Percentiles rank a stretch among this genome's conserved stretches.
Evolutionary conservation across 2,888 invertebrate genomes (phyloP).

Genomic region (Ligdia adustata): DNA sequence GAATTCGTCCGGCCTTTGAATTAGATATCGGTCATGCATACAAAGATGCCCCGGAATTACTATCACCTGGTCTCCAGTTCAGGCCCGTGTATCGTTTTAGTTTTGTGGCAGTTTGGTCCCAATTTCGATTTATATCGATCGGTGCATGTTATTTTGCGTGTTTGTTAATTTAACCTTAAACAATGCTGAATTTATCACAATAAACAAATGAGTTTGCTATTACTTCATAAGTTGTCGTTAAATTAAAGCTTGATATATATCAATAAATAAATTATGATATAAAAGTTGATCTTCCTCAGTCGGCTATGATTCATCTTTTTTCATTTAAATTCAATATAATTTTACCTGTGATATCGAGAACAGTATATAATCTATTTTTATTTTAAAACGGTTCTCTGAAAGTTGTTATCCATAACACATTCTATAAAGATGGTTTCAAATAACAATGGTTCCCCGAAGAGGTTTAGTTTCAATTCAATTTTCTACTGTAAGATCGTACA

Average conservation of each 20-base stretch:
- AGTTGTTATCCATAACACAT: conserved; percentile 6
- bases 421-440: conserved; percentile 7
- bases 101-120: conserved; percentile 16
- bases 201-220: too few relatives aligned
- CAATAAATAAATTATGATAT: too few relatives aligned
- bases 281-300: too few relatives aligned
- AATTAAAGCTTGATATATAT: too few relatives aligned
- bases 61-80: conserved; percentile 42
- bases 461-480: conserved; percentile 19
- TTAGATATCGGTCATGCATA: conserved; percentile 59
- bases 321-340: too few relatives aligned
- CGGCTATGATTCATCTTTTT: too few relatives aligned
- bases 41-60: conserved; percentile 44
- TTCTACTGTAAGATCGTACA: conserved; percentile 6
- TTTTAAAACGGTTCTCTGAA: conserved; percentile 2
- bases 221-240: too few relatives aligned
- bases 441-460: conserved; percentile 12
- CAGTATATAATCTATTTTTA: background rate
- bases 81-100: conserved; percentile 21
- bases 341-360: too few relatives aligned
- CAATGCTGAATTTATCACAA: too few relatives aligned
- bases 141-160: background rate
- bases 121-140: background rate
- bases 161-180: too few relatives aligned
- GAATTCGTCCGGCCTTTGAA: conserved; percentile 52